phyloP scores from a whole-genome alignment of 37 sponge, comb jelly and placozoan species.

The Theonella swinhoei region DNA sequence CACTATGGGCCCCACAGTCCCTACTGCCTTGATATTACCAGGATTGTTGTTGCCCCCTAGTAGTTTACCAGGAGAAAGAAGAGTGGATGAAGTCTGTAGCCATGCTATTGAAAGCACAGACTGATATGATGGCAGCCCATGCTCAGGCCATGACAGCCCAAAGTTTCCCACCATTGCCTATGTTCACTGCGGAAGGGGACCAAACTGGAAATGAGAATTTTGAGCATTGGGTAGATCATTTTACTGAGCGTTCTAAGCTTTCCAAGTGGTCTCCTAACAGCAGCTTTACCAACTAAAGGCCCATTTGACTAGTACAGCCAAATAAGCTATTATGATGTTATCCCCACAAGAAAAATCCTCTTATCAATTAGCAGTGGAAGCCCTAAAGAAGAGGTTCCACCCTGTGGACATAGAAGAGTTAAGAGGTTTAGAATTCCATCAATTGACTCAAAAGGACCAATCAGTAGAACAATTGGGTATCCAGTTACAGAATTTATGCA shows the following conservation, averaged over 20 bases:
- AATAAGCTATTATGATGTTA: neutral
- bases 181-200: slow-evolving; percentile 10
- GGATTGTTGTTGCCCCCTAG: too few relatives aligned
- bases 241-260: neutral
- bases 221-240: slow-evolving; percentile 15
- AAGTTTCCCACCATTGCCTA: slow-evolving; percentile 4
- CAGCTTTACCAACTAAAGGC: neutral
- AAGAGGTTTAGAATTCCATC: slow-evolving; percentile 7
- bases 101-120: too few relatives aligned
- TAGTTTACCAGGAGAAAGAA: too few relatives aligned
- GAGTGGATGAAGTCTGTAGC: neutral
- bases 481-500: slow-evolving; percentile 1
- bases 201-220: too few relatives aligned
- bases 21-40: too few relatives aligned
- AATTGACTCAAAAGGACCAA: slow-evolving; percentile 13
- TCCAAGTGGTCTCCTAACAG: slow-evolving; percentile 3
- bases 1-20: too few relatives aligned
- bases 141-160: slow-evolving; percentile 3
- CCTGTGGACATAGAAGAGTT: slow-evolving; percentile 22
- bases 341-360: neutral
- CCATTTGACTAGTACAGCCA: too few relatives aligned
- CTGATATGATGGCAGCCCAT: neutral
- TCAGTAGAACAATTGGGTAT: slow-evolving; percentile 15
- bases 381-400: slow-evolving; percentile 10
- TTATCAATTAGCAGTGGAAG: neutral